A percentile compares a stretch with the other conserved stretches of the same genome.
phyloP scores from a whole-genome alignment of 2,797 vertebrate species.

The Setipinna tenuifilis region DNA sequence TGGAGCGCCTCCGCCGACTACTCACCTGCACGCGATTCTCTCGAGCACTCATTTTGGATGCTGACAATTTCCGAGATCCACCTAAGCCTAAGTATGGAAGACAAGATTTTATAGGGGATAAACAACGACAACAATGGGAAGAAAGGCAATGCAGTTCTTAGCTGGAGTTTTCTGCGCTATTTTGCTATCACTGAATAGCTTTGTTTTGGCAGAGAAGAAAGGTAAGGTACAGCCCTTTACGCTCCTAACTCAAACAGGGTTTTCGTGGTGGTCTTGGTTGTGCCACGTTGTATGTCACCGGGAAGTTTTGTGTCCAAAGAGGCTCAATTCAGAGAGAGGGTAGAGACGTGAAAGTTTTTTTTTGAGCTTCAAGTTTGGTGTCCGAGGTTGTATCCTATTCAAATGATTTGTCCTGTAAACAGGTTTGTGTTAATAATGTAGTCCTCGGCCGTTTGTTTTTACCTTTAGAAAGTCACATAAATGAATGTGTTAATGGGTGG shows the following conservation, averaged over 20 bases:
- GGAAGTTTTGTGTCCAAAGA: background rate
- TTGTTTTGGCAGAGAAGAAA: conserved; percentile 6
- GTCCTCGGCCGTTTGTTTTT: background rate
- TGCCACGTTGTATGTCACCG: background rate
- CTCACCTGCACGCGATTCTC: background rate
- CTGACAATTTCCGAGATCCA: background rate
- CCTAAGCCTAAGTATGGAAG: background rate
- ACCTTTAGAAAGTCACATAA: background rate
- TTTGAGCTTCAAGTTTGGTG: background rate
- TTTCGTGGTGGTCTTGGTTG: background rate
- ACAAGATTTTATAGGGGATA: background rate
- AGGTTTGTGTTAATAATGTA: background rate
- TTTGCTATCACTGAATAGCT: background rate
- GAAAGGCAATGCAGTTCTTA: background rate
- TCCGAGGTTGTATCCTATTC: background rate
- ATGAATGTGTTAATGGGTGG: background rate
- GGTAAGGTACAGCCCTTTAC: background rate
- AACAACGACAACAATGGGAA: background rate
- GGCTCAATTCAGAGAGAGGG: background rate
- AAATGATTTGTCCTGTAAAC: background rate
- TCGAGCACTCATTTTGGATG: background rate
- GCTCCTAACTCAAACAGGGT: background rate
- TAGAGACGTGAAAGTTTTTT: background rate
- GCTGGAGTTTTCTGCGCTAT: background rate
- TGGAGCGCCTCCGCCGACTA: background rate